Evolutionary conservation across 2,888 invertebrate species (phyloP).

Genomic region (Sycophila texana): DNA sequence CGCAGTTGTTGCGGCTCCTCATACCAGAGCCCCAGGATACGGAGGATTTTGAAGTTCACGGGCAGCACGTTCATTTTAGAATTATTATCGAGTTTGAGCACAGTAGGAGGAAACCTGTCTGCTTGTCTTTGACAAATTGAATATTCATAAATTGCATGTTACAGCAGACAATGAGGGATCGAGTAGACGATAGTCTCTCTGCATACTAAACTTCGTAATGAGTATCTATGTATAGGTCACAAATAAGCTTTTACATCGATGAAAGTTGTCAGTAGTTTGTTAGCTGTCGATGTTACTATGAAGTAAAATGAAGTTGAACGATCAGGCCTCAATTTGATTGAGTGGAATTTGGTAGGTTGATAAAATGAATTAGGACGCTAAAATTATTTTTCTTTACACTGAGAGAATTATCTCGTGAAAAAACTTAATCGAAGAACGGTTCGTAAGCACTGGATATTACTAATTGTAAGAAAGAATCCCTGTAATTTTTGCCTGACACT

Average conservation of each 20-base stretch:
- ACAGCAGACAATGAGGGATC: not conserved
- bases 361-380: too few relatives aligned
- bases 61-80: conserved; percentile 41
- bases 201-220: not conserved
- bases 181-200: too few relatives aligned
- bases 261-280: not conserved
- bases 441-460: too few relatives aligned
- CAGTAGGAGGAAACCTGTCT: not conserved
- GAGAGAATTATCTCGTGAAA: too few relatives aligned
- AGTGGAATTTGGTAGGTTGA: too few relatives aligned
- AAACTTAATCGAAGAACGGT: too few relatives aligned
- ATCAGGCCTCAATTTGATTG: too few relatives aligned
- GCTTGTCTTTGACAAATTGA: too few relatives aligned
- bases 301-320: not conserved
- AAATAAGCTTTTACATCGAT: not conserved
- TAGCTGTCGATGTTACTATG: not conserved
- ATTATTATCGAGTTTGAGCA: not conserved
- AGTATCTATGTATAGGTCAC: not conserved
- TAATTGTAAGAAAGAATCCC: too few relatives aligned
- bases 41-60: conserved; percentile 19
- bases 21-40: conserved; percentile 32
- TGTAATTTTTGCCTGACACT: too few relatives aligned
- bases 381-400: too few relatives aligned
- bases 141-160: too few relatives aligned
- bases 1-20: conserved; percentile 1